Evolutionary conservation across 2,113 vertebrate species (phyloP).

Genomic region (Rhinopomastus cyanomelas): DNA sequence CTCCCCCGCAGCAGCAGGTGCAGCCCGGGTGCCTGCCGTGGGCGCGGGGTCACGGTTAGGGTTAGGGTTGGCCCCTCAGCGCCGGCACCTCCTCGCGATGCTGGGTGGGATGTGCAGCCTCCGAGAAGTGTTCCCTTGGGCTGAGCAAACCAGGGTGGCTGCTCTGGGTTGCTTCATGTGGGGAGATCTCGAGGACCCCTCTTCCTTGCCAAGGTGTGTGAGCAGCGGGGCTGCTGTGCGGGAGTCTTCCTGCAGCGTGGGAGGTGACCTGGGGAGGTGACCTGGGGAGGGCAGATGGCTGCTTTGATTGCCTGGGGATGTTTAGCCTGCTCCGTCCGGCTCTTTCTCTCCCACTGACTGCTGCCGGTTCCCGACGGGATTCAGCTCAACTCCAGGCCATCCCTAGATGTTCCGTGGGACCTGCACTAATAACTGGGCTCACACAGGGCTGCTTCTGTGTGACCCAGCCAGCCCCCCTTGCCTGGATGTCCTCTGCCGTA

Average conservation of each 20-base stretch:
- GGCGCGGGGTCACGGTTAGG: too few species aligned
- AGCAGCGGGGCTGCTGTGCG: accelerated
- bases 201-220: neutral
- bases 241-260: neutral
- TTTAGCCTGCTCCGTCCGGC: neutral
- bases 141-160: neutral
- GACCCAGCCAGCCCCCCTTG: neutral
- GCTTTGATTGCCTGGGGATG: neutral
- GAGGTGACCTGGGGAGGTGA: neutral
- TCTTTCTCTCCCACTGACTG: neutral
- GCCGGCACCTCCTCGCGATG: neutral
- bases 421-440: neutral
- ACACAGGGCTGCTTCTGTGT: neutral
- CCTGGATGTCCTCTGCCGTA: neutral
- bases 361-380: neutral
- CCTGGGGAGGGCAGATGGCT: neutral
- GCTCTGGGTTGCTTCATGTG: neutral
- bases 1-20: accelerated
- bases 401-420: neutral
- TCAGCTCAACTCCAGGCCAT: neutral
- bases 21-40: neutral
- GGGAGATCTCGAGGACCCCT: neutral
- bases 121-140: neutral
- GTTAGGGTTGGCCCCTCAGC: too few species aligned
- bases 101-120: neutral